These are phyloP conservation scores for Byasa hedistus DNA, from an alignment of 2,888 invertebrate species.

Conservation along the genomic window DNA sequence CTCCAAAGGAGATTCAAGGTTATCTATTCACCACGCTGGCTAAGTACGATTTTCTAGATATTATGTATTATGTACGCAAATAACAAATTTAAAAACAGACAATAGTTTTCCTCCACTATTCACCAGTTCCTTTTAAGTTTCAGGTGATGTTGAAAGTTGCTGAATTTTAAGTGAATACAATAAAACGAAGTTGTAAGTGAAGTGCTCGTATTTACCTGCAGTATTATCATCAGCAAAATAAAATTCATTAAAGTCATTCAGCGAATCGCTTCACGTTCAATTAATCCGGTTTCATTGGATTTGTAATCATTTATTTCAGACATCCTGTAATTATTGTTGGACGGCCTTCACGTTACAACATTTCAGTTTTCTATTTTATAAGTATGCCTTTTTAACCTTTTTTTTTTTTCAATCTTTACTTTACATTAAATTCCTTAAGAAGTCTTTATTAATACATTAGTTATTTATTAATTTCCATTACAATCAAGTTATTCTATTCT, in stretches of 20 bases:
- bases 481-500: no score
- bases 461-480: no score
- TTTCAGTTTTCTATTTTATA: constrained; percentile 8
- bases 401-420: background rate
- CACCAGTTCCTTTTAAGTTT: no score
- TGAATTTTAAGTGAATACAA: no score
- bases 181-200: background rate
- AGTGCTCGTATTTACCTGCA: background rate
- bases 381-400: background rate
- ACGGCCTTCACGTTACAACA: constrained; percentile 5
- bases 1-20: no score
- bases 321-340: constrained; percentile 6
- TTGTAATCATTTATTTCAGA: constrained; percentile 13
- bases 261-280: constrained; percentile 16
- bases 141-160: no score
- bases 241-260: constrained; percentile 11
- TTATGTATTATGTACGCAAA: no score
- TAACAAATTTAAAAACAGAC: no score
- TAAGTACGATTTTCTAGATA: no score
- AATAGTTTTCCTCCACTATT: no score
- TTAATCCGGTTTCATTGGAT: constrained; percentile 20
- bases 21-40: no score
- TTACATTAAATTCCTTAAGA: background rate
- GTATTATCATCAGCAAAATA: background rate
- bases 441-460: background rate